These are phyloP conservation scores for Patella ulyssiponensis DNA, from an alignment of 2,888 invertebrate species.

Conservation along the genomic window DNA sequence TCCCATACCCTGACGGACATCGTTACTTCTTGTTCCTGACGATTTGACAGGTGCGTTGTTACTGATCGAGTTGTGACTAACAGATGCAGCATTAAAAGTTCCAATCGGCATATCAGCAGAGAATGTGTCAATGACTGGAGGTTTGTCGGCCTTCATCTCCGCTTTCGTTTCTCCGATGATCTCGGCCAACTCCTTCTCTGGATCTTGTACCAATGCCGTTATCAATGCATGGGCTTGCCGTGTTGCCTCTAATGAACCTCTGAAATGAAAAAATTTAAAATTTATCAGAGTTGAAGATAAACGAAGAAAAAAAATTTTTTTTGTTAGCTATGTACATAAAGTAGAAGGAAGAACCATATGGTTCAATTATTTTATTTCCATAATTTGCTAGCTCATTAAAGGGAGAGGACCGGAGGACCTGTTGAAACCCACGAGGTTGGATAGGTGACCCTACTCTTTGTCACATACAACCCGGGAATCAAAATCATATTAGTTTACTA, in stretches of 20 bases:
- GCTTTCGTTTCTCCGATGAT: conserved; percentile 46
- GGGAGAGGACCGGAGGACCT: too few species aligned
- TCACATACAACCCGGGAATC: too few species aligned
- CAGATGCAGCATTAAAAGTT: conserved; percentile 3
- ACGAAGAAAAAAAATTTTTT: too few species aligned
- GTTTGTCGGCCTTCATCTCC: not conserved
- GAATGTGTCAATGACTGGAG: not conserved
- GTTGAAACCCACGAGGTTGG: too few species aligned
- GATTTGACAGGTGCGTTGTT: not conserved
- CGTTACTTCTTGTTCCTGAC: not conserved
- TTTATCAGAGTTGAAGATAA: too few species aligned
- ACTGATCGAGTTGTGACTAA: not conserved
- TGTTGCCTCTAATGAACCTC: conserved; percentile 91
- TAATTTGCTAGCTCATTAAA: too few species aligned
- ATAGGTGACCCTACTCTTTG: too few species aligned
- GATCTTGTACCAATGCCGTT: conserved; percentile 92
- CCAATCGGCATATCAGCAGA: conserved; percentile 4
- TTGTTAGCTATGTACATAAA: too few species aligned
- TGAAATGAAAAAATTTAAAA: conserved; percentile 66
- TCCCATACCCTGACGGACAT: not conserved
- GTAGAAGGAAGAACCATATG: too few species aligned
- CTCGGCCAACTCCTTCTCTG: conserved; percentile 78
- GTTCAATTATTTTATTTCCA: too few species aligned
- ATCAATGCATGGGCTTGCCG: conserved; percentile 94
- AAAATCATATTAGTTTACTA: too few species aligned